These are phyloP conservation scores for Andrena bicolor DNA, from an alignment of 2,888 invertebrate species.

Conservation along the genomic window DNA sequence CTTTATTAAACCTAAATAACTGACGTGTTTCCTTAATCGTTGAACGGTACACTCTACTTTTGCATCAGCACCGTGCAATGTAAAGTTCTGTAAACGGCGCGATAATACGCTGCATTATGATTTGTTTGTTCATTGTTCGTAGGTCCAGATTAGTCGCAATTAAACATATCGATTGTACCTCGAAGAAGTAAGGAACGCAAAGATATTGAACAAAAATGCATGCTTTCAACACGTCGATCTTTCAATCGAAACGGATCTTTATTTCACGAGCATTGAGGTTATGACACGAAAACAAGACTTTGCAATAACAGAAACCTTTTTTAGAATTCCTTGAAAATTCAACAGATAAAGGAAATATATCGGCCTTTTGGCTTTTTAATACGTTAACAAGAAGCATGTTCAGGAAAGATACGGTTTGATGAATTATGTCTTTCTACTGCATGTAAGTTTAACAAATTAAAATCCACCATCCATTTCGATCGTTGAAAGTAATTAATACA, in stretches of 20 bases:
- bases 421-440: slow-evolving; percentile 57
- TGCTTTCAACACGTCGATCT: slow-evolving; percentile 24
- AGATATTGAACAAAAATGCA: slow-evolving; percentile 49
- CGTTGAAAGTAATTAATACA: background rate
- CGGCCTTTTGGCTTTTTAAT: slow-evolving; percentile 6
- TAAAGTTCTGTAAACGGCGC: slow-evolving; percentile 49
- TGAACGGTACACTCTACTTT: too few species aligned
- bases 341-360: slow-evolving; percentile 18
- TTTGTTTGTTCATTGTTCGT: slow-evolving; percentile 39
- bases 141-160: slow-evolving; percentile 17
- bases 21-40: background rate
- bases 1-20: background rate
- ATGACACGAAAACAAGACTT: slow-evolving; percentile 62
- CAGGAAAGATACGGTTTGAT: slow-evolving; percentile 36
- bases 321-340: slow-evolving; percentile 24
- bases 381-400: slow-evolving; percentile 34
- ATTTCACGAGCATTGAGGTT: slow-evolving; percentile 64
- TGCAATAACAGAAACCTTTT: slow-evolving; percentile 33
- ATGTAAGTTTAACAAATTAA: slow-evolving; percentile 51
- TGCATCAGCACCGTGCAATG: slow-evolving; percentile 20
- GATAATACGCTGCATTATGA: slow-evolving; percentile 52
- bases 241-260: slow-evolving; percentile 23
- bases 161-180: slow-evolving; percentile 14
- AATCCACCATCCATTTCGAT: background rate
- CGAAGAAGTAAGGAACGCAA: slow-evolving; percentile 39